phyloP scores from a whole-genome alignment of 1,140 invertebrate species.

The Euschistus heros region DNA sequence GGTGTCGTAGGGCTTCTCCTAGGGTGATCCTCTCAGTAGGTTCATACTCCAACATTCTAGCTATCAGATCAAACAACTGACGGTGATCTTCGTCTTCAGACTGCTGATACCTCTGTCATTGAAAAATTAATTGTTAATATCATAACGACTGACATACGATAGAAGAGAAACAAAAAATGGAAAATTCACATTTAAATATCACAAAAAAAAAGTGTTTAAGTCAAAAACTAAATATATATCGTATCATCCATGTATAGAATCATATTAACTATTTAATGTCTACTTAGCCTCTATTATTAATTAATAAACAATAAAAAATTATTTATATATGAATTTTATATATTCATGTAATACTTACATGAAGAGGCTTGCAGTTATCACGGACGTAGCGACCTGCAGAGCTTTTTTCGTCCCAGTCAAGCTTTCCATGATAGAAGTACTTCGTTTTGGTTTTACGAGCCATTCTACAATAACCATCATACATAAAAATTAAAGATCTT shows the following conservation, averaged over 20 bases:
- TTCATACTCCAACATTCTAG: constrained; percentile 94
- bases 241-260: not conserved
- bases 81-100: constrained; percentile 81
- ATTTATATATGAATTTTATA: no score
- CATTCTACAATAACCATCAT: constrained; percentile 50
- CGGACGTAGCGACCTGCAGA: constrained; percentile 92
- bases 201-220: not conserved
- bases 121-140: not conserved
- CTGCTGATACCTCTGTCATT: constrained; percentile 73
- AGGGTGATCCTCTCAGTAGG: constrained; percentile 80
- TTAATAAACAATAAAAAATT: no score
- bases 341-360: constrained; percentile 48
- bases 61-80: constrained; percentile 87
- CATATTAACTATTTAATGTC: not conserved
- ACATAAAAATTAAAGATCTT: no score
- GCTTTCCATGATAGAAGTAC: constrained; percentile 87
- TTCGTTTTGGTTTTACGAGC: constrained; percentile 93
- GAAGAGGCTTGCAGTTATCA: constrained; percentile 93
- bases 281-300: not conserved
- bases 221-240: not conserved
- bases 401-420: constrained; percentile 91
- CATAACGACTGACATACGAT: no score
- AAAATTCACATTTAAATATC: no score
- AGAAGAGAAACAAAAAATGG: no score
- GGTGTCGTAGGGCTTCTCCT: constrained; percentile 79